Conservation (phyloP, 64 coral and sea anemone genomes). For the Astreopora myriophthalma region DNA sequence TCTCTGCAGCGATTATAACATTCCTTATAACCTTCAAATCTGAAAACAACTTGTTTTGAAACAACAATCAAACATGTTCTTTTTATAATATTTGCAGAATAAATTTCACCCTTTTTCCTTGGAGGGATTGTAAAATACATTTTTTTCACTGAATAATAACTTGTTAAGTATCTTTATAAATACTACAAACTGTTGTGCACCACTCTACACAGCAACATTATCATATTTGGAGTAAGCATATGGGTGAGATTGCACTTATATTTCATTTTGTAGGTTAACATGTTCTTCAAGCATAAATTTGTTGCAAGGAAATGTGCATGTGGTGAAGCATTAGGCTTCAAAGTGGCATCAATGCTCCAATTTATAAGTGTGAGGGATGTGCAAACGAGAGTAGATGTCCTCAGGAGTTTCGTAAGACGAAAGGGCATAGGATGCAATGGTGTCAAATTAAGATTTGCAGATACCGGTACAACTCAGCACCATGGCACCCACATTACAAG, state of each 20-base stretch:
- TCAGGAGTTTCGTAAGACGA: not conserved
- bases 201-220: not conserved
- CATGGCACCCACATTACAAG: conserved; percentile 5
- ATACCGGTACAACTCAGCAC: not conserved
- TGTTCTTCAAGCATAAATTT: conserved; percentile 21
- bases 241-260: not conserved
- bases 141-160: not conserved
- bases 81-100: not conserved
- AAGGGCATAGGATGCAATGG: conserved; percentile 19
- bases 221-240: not conserved
- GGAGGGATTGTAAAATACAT: not conserved
- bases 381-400: not conserved
- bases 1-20: not conserved
- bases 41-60: too few species aligned
- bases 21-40: not conserved
- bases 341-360: not conserved
- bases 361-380: not conserved
- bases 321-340: not conserved
- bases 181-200: not conserved
- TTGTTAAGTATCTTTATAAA: not conserved
- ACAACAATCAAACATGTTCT: not conserved
- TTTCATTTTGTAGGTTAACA: not conserved
- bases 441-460: not conserved
- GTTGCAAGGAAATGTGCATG: conserved; percentile 8
- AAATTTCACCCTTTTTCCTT: not conserved